These are phyloP conservation scores for Gymnocheta viridis DNA, from an alignment of 2,888 invertebrate species.

Conservation along the genomic window DNA sequence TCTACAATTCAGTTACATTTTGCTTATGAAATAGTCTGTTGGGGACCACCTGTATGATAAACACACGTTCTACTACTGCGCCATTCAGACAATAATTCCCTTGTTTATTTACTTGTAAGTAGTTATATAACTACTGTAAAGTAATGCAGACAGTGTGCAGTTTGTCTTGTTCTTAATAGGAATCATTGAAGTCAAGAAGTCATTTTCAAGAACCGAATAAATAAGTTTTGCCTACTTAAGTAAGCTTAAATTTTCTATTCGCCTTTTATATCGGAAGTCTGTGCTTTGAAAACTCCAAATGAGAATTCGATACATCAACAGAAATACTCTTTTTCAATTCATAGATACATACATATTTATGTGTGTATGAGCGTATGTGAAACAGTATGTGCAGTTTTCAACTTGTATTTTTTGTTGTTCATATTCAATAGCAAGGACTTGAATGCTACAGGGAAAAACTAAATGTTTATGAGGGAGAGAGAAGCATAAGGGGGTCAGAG, in stretches of 20 bases:
- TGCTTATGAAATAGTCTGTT: too few species aligned
- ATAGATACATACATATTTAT: not conserved
- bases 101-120: too few species aligned
- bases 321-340: slow-evolving; percentile 22
- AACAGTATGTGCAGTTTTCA: not conserved
- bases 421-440: slow-evolving; percentile 40
- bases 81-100: too few species aligned
- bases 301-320: slow-evolving; percentile 60
- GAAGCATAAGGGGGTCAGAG: slow-evolving; percentile 1
- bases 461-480: not conserved
- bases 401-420: slow-evolving; percentile 49
- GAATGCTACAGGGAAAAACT: slow-evolving; percentile 5
- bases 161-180: too few species aligned
- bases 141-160: too few species aligned
- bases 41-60: too few species aligned
- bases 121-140: too few species aligned
- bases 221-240: not conserved
- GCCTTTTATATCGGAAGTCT: not conserved
- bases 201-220: not conserved
- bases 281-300: slow-evolving; percentile 26
- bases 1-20: too few species aligned
- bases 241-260: slow-evolving; percentile 16
- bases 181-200: too few species aligned
- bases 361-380: not conserved
- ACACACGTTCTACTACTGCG: too few species aligned